Conservation (phyloP, 2,113 vertebrate genomes). For the Pomatorhinus ruficollis region DNA sequence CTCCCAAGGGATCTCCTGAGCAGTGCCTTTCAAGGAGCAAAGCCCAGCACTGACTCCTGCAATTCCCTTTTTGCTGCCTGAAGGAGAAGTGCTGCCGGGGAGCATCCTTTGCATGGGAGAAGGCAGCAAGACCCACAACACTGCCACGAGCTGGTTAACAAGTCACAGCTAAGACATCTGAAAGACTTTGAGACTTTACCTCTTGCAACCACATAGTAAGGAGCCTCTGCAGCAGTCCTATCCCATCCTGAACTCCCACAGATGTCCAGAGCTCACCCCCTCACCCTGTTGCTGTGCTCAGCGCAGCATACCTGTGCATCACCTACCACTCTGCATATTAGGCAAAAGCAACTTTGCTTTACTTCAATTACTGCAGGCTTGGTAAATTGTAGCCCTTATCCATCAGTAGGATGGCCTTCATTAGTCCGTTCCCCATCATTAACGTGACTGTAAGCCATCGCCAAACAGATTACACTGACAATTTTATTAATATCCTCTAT, state of each 20-base stretch:
- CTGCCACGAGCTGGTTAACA: neutral
- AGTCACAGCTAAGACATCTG: accelerated
- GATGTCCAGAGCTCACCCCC: accelerated
- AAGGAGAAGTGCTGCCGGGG: accelerated
- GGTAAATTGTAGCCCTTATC: neutral
- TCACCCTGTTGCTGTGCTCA: accelerated
- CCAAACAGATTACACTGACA: neutral
- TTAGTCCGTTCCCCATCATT: neutral
- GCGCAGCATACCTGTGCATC: neutral
- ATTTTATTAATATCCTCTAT: neutral
- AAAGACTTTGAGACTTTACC: neutral
- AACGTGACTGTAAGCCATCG: neutral
- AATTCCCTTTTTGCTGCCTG: neutral
- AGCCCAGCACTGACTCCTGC: neutral
- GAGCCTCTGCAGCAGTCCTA: neutral
- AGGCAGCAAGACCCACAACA: neutral
- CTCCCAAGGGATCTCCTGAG: neutral
- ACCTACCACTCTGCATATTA: neutral
- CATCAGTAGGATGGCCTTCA: neutral
- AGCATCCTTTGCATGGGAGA: accelerated
- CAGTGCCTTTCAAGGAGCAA: neutral
- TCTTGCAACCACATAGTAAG: neutral
- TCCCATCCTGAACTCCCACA: neutral
- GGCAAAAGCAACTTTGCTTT: neutral
- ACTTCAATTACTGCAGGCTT: neutral